A percentile compares a stretch with the other conserved stretches of the same genome.
These are phyloP conservation scores for Ceratina calcarata DNA, from an alignment of 1,140 invertebrate species.

Conservation along the genomic window DNA sequence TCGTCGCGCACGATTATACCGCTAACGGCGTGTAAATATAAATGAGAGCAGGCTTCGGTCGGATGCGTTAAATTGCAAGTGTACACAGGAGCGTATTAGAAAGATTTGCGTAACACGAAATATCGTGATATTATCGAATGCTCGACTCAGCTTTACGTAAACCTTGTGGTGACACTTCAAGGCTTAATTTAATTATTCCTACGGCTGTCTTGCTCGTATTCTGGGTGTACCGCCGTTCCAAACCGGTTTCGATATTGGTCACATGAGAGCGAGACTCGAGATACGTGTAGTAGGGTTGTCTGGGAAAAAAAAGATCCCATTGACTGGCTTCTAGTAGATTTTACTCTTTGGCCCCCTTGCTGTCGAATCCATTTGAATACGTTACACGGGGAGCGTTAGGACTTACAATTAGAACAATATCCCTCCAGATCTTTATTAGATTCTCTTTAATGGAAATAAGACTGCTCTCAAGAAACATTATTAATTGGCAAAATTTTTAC, in stretches of 20 bases:
- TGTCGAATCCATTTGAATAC: no score
- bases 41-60: background rate
- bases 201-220: constrained; percentile 10
- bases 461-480: no score
- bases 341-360: no score
- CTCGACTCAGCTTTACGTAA: constrained; percentile 40
- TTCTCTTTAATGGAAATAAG: no score
- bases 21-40: no score
- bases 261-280: background rate
- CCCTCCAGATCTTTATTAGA: no score
- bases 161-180: constrained; percentile 41
- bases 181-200: constrained; percentile 43
- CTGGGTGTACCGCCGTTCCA: constrained; percentile 3
- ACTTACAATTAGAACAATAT: no score
- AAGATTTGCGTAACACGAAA: constrained; percentile 26
- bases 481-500: no score
- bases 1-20: no score
- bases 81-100: background rate
- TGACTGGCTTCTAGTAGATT: background rate
- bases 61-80: background rate
- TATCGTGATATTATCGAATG: constrained; percentile 30
- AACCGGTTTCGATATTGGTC: constrained; percentile 53
- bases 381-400: no score
- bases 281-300: constrained; percentile 12
- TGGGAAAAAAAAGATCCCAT: constrained; percentile 4